Evolutionary conservation across 2,797 vertebrate genomes (phyloP), one percentile per base, ranked within the genome.

Genomic region (Apodemus agrarius): DNA sequence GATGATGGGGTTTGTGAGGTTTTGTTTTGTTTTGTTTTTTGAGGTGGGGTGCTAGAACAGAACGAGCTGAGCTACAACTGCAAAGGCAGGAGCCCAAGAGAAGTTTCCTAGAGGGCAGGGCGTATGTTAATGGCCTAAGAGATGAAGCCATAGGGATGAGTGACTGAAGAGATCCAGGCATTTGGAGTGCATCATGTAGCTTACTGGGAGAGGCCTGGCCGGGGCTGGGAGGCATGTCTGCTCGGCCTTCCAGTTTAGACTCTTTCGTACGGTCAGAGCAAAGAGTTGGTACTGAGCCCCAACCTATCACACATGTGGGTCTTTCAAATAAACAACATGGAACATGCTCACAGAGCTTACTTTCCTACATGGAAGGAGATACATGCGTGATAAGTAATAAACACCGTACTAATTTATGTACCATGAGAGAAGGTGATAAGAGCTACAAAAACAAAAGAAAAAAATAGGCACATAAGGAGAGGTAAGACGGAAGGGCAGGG

Each of bases 101-200:
- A 96, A 43, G 34, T n/a, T 90, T 10, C 67, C 22, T 57, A 72
- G 52, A 87, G 78, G 89, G 43, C 43, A 85, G 24, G 54, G 26
- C 2, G 2, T 80, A 22, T 82, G 89, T 85, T 80, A 46, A 34
- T 94, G 63, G 88, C 59, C 72, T 84, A 76, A 87, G 57, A 96
- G 37, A 54, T 78, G 63, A 89, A 87, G 46, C 63, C 12, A 14
- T 22, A 49, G 13, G 65, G 49, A 16, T 16, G 52, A 78, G 29
- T 29, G 72, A 46, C 26, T 49, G 40, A 92, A 94, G 40, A 59
- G 49, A 63, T 16, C 22, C 17, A 82, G 24, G 63, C 7, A 17
- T 74, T 94, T 87, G 46, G 11, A 89, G 65, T 82, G 63, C 78
- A 81, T 94, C 14, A 67, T 29, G 37, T 2, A 59, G 63, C 93